These are phyloP conservation scores for Lethrus apterus DNA, from an alignment of 1,140 invertebrate genomes.

Conservation along the genomic window DNA sequence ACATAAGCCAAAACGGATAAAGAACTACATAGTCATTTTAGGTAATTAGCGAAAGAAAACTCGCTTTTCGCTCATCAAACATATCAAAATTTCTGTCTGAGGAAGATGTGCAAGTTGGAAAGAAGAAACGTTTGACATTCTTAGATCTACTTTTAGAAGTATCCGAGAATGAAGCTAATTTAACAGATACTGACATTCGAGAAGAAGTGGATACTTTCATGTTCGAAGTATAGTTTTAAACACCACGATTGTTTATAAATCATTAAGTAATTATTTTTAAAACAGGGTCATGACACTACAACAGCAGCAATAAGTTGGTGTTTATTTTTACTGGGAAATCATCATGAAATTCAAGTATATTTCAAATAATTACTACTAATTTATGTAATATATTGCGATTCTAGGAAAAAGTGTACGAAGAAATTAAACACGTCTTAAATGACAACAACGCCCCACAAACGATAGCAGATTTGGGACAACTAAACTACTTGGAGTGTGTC, in stretches of 20 bases:
- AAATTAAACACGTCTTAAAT: conserved; percentile 33
- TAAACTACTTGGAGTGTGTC: conserved; percentile 60
- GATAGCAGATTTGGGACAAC: conserved; percentile 48
- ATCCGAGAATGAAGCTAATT: background rate
- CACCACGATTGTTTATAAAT: background rate
- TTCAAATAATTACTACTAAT: background rate
- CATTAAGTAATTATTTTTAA: background rate
- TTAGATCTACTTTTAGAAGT: conserved; percentile 8
- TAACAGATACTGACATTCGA: conserved; percentile 1
- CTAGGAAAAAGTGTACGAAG: conserved; percentile 53
- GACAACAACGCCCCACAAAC: conserved; percentile 29
- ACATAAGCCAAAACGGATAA: background rate
- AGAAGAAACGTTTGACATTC: conserved; percentile 2
- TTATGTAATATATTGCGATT: conserved; percentile 16
- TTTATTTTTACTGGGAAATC: conserved; percentile 8
- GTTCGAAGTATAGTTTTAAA: conserved; percentile 7
- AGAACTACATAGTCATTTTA: background rate
- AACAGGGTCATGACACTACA: conserved; percentile 12
- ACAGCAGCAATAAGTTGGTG: conserved; percentile 3
- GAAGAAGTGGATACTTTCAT: conserved; percentile 12
- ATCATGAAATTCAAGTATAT: conserved; percentile 8
- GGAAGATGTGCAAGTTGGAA: background rate
- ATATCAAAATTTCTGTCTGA: background rate
- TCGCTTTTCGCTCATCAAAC: background rate
- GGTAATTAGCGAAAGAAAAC: conserved; percentile 1